Evolutionary conservation across 2,113 vertebrate species (phyloP).

Genomic region (Scomber colias): DNA sequence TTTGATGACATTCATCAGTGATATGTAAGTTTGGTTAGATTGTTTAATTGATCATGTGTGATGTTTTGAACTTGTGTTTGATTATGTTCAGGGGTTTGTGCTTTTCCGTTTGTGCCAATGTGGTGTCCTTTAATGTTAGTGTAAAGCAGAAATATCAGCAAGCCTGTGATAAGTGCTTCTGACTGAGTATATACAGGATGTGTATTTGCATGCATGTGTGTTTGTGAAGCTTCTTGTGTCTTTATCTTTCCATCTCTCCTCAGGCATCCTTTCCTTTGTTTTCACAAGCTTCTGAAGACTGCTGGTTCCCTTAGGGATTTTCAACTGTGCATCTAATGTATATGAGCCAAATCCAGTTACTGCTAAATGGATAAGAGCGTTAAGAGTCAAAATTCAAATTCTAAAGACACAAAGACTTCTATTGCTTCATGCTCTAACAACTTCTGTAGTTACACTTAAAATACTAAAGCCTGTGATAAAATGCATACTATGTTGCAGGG

Average conservation of each 20-base stretch:
- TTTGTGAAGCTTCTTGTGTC: constrained; percentile 6
- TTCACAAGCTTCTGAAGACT: constrained; percentile 30
- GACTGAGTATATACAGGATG: neutral
- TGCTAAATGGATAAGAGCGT: constrained; percentile 26
- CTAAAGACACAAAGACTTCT: neutral
- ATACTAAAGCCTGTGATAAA: neutral
- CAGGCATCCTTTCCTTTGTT: constrained; percentile 31
- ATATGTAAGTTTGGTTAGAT: neutral
- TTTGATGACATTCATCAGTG: neutral
- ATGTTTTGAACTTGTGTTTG: constrained; percentile 18
- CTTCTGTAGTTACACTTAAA: neutral
- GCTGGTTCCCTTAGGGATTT: constrained; percentile 14
- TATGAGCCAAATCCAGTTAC: constrained; percentile 42
- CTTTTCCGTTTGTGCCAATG: constrained; percentile 16
- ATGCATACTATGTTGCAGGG: neutral
- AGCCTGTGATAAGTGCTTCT: constrained; percentile 11
- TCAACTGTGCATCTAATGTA: constrained; percentile 46
- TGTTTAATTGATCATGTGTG: constrained; percentile 1
- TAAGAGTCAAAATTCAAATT: constrained; percentile 17
- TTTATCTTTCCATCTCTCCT: constrained; percentile 41
- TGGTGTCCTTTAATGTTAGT: constrained; percentile 18
- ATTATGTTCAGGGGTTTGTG: constrained; percentile 1
- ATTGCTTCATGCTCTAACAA: neutral
- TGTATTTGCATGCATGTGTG: neutral
- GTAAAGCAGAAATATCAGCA: constrained; percentile 6